These are phyloP conservation scores for Geophilus truncorum DNA, from an alignment of 2,888 invertebrate species.

Conservation along the genomic window DNA sequence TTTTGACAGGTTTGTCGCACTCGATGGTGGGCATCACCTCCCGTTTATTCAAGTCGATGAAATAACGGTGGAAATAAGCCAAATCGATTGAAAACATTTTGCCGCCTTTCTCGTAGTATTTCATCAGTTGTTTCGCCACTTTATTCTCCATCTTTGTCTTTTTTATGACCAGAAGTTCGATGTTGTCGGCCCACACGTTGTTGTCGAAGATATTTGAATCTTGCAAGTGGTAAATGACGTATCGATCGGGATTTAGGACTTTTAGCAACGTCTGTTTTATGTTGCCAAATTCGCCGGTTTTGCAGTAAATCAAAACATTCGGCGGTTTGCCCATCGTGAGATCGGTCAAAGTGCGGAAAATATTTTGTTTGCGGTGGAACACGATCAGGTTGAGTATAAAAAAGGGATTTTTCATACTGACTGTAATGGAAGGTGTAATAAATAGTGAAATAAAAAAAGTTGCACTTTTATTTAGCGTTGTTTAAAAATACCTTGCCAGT, in stretches of 20 bases:
- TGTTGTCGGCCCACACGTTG: slow-evolving; percentile 22
- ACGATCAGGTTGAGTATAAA: background rate
- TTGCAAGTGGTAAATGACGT: slow-evolving; percentile 20
- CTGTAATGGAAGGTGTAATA: no score
- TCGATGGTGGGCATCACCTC: background rate
- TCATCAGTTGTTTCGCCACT: background rate
- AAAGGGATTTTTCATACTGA: background rate
- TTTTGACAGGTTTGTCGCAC: background rate
- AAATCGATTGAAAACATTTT: background rate
- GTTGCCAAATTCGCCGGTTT: background rate
- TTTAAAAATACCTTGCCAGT: background rate
- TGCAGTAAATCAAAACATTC: slow-evolving; percentile 5
- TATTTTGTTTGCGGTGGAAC: background rate
- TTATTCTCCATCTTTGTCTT: background rate
- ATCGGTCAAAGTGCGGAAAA: background rate
- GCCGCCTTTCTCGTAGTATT: background rate
- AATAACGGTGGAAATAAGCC: background rate
- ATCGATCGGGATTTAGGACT: background rate
- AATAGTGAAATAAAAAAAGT: background rate
- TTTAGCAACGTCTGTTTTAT: background rate
- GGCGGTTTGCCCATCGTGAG: background rate
- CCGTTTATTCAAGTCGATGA: background rate
- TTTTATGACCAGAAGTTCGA: background rate
- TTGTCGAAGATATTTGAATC: background rate
- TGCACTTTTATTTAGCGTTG: background rate